Evolutionary conservation across 2,113 vertebrate species (phyloP), one percentile per base, ranked within the genome.

Genomic region (Balaeniceps rex): DNA sequence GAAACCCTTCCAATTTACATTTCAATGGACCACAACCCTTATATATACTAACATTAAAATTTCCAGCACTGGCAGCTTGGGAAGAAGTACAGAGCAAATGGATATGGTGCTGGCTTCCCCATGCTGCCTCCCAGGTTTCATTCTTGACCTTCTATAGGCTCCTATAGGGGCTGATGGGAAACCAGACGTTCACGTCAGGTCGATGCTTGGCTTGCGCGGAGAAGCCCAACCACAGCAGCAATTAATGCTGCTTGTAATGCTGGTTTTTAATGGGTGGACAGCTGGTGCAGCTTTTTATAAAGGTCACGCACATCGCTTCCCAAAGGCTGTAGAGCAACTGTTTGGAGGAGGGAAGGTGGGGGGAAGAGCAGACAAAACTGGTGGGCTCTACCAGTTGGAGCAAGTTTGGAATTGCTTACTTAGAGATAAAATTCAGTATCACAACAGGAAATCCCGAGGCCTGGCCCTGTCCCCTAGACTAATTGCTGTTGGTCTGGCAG

Each of bases 401-500:
- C 15, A 52, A 79, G 68, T 78, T 90, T 55, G 87, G 54, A 87
- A 52, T 60, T 72, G 66, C 60, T 88, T 72, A 51, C n/a, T 75
- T 38, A 25, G 29, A 86, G 83, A 68, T 55, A 88, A 95, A 97
- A 95, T 28, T n/a, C 52, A 11, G 46, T 49, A 72, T 42, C 72
- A 21, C 75, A 88, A 88, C 91, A 94, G 88, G 94, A 96, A 95
- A 95, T 28, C 88, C 68, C 25, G 13, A 40, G 33, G 83, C 60
- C 86, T 2, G 2, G 8, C 75, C 54, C 75, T 36, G 57, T 95
- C 71, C 91, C 85, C 26, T 18, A 6, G 66, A 72, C 71, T 93
- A 80, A 69, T 65, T 90, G 71, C 83, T 93, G 52, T 57, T 88
- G 79, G 79, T 86, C 94, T 94, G 95, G 86, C 83, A 86, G 79